Conservation (phyloP, 2,888 invertebrate species). For the Drosophila antonietae region DNA sequence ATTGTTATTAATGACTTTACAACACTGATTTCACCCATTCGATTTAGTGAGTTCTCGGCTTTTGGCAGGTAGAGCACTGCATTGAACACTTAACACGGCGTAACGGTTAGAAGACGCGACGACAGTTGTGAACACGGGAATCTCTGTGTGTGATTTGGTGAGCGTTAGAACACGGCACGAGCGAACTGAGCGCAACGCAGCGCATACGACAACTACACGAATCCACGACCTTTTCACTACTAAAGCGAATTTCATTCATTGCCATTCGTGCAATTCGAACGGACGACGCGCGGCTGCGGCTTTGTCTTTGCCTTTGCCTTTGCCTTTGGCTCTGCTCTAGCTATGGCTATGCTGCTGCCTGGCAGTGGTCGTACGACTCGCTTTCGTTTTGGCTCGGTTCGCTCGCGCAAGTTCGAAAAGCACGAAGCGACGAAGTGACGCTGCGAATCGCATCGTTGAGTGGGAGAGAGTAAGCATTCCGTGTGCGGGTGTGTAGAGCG, state of each 20-base stretch:
- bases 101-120: constrained; percentile 36
- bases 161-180: constrained; percentile 49
- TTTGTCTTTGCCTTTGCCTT: constrained; percentile 25
- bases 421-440: constrained; percentile 26
- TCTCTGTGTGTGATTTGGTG: constrained; percentile 33
- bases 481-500: constrained; percentile 6
- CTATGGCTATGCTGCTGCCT: constrained; percentile 16
- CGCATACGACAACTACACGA: constrained; percentile 82
- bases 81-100: constrained; percentile 10
- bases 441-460: constrained; percentile 22
- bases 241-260: constrained; percentile 81
- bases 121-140: constrained; percentile 32
- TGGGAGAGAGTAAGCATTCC: not conserved
- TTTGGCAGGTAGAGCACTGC: not conserved
- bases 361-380: constrained; percentile 16
- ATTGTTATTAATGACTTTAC: constrained; percentile 38
- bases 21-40: constrained; percentile 51
- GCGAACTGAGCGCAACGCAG: constrained; percentile 41
- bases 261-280: constrained; percentile 70
- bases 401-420: constrained; percentile 49
- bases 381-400: constrained; percentile 32
- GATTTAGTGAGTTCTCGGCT: constrained; percentile 34
- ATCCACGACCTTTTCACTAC: constrained; percentile 85
- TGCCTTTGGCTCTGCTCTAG: constrained; percentile 16
- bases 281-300: constrained; percentile 26